Conservation (phyloP, 2,888 invertebrate species). For the Amblyjoppa fuscipennis region DNA sequence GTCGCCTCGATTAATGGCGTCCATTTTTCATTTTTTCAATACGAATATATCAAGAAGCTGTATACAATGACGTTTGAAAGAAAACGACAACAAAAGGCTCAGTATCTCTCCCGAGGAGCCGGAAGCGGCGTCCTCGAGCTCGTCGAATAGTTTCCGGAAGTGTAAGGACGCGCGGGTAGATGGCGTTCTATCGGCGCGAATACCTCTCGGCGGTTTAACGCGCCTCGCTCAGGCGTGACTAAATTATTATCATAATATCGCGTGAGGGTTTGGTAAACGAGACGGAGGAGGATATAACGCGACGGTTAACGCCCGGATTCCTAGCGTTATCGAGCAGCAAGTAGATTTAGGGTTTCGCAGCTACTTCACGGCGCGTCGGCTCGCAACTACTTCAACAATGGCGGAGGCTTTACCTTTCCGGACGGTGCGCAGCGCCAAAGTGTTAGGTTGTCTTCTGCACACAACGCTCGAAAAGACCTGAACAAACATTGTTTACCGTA, state of each 20-base stretch:
- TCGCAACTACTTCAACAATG: conserved; percentile 63
- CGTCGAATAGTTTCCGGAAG: conserved; percentile 28
- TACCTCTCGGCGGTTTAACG: conserved; percentile 64
- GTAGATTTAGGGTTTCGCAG: conserved; percentile 65
- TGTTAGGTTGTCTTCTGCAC: not conserved
- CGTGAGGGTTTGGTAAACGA: conserved; percentile 51
- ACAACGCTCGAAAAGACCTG: not conserved
- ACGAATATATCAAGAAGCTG: not conserved
- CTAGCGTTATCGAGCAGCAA: conserved; percentile 66
- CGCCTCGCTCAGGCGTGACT: conserved; percentile 60
- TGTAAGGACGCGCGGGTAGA: conserved; percentile 3
- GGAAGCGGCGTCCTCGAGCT: not conserved
- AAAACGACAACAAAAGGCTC: not conserved
- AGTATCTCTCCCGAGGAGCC: not conserved
- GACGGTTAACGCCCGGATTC: conserved; percentile 62
- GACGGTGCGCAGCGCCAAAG: not conserved
- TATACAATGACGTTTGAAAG: not conserved
- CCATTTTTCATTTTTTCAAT: not conserved
- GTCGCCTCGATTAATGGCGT: not conserved
- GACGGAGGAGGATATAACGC: conserved; percentile 46
- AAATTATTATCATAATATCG: conserved; percentile 70
- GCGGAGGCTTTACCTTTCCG: conserved; percentile 22
- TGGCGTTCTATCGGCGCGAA: conserved; percentile 36
- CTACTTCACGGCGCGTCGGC: conserved; percentile 43
- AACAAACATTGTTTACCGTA: not conserved